These are phyloP conservation scores for Palloptera scutellata DNA, from an alignment of 2,888 invertebrate genomes.

Conservation along the genomic window DNA sequence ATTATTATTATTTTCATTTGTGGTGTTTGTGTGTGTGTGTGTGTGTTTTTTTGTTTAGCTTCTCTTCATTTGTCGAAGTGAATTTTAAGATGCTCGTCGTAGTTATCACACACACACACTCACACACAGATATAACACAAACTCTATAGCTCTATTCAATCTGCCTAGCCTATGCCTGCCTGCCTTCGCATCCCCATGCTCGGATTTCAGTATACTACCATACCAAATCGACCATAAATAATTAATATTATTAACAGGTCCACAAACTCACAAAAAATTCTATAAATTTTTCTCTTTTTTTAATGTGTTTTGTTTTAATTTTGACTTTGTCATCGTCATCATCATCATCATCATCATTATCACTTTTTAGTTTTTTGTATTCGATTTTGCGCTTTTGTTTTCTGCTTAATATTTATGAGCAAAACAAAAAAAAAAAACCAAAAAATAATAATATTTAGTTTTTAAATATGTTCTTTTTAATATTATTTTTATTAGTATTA, in stretches of 20 bases:
- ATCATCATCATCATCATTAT: neutral
- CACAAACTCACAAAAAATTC: constrained; percentile 25
- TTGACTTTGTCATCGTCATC: constrained; percentile 1
- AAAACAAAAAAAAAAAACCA: too few relatives aligned
- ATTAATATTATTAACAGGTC: constrained; percentile 37
- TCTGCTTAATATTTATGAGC: too few relatives aligned
- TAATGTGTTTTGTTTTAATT: neutral
- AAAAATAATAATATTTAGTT: too few relatives aligned
- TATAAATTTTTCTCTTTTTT: constrained; percentile 1
- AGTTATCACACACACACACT: too few relatives aligned
- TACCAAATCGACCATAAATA: constrained; percentile 26
- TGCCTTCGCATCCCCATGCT: too few relatives aligned
- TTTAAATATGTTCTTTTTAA: too few relatives aligned
- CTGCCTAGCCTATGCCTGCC: too few relatives aligned
- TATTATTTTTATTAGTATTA: too few relatives aligned
- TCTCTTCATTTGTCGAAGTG: neutral
- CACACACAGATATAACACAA: too few relatives aligned
- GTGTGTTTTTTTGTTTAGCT: constrained; percentile 14
- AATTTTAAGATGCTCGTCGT: too few relatives aligned
- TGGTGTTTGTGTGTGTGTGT: constrained; percentile 15
- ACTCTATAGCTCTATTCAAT: too few relatives aligned
- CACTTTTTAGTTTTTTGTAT: neutral
- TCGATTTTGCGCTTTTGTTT: neutral
- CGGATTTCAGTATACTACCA: neutral
- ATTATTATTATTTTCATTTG: too few relatives aligned